Conservation (phyloP, 2,113 vertebrate species). For the Antechinus stuartii region DNA sequence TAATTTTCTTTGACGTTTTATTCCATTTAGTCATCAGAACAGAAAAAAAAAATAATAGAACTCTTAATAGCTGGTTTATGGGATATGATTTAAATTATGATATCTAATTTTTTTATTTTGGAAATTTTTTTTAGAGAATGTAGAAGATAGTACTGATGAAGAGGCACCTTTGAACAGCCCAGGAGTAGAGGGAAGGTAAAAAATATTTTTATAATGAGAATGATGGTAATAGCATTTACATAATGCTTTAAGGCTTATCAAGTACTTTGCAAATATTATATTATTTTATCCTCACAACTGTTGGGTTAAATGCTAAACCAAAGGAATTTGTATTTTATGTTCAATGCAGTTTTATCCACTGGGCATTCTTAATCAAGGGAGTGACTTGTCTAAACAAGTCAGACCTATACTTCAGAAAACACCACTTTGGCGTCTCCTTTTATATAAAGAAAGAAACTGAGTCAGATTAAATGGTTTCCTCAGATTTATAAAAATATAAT, state of each 20-base stretch:
- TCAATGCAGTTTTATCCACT: too few species aligned
- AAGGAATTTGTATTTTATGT: too few species aligned
- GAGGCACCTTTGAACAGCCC: slow-evolving; percentile 92
- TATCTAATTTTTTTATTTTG: slow-evolving; percentile 53
- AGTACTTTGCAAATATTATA: neutral
- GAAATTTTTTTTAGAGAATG: slow-evolving; percentile 88
- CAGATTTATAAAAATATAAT: neutral
- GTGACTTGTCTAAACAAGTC: too few species aligned
- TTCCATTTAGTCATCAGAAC: slow-evolving; percentile 15
- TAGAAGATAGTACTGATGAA: slow-evolving; percentile 96
- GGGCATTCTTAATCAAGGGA: too few species aligned
- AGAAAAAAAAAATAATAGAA: neutral
- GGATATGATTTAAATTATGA: neutral
- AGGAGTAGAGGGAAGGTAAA: slow-evolving; percentile 93
- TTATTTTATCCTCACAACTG: neutral
- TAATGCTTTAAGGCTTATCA: neutral
- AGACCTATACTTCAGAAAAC: too few species aligned
- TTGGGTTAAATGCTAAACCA: too few species aligned
- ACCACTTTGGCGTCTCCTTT: neutral
- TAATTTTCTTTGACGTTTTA: slow-evolving; percentile 21
- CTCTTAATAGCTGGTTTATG: neutral
- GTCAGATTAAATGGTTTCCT: neutral
- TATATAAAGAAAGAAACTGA: neutral
- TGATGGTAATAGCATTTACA: neutral
- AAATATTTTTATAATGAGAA: neutral